A percentile compares a stretch with the other conserved stretches of the same genome.
Evolutionary conservation across 2,888 invertebrate species (phyloP).

Genomic region (Folsomia candida): DNA sequence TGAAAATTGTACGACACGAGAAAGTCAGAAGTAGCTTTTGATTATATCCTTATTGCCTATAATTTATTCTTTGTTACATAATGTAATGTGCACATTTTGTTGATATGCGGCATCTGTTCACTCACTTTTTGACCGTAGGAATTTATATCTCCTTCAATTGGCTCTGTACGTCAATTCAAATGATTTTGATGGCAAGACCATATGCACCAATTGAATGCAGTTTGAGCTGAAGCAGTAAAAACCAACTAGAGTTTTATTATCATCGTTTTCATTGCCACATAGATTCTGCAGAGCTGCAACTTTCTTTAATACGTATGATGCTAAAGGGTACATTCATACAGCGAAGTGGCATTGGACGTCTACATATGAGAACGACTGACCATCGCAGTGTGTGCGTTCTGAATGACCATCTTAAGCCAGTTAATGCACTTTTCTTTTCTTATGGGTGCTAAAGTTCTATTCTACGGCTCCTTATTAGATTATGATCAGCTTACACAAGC

Average conservation of each 20-base stretch:
- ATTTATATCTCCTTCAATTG: not conserved
- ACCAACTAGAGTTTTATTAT: not conserved
- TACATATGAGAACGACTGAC: not conserved
- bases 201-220: not conserved
- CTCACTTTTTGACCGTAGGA: too few species aligned
- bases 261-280: not conserved
- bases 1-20: too few species aligned
- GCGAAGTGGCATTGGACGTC: not conserved
- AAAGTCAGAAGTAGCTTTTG: too few species aligned
- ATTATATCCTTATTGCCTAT: too few species aligned
- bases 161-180: not conserved
- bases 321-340: too few species aligned
- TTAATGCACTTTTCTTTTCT: not conserved
- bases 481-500: too few species aligned
- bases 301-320: too few species aligned
- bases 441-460: too few species aligned
- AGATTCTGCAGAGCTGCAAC: not conserved
- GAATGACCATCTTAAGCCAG: not conserved
- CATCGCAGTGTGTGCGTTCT: not conserved
- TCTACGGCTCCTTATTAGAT: too few species aligned
- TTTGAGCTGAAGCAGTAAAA: not conserved
- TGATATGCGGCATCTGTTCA: too few species aligned
- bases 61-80: too few species aligned
- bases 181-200: not conserved
- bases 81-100: too few species aligned